Evolutionary conservation across 2,113 vertebrate genomes (phyloP).

Genomic region (Pycnonotus jocosus): DNA sequence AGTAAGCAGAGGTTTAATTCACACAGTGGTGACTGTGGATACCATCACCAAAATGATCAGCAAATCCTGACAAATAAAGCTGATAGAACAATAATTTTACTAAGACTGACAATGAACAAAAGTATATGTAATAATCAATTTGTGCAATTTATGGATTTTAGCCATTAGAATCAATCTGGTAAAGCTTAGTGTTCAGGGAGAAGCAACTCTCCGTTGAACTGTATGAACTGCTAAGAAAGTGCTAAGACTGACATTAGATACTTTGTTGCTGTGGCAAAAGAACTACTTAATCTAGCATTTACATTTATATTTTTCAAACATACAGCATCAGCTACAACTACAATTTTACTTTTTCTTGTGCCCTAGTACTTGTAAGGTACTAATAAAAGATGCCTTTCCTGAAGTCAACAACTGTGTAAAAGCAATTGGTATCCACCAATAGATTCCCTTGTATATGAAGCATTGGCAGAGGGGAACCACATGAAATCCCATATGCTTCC

Average conservation of each 20-base stretch:
- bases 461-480: background rate
- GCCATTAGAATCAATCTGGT: background rate
- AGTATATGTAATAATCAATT: conserved; percentile 14
- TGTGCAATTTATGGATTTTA: conserved; percentile 3
- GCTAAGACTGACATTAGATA: background rate
- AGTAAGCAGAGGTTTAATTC: conserved; percentile 47
- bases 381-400: background rate
- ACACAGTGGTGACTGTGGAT: background rate
- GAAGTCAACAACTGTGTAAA: background rate
- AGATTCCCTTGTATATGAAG: background rate
- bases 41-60: conserved; percentile 45
- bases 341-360: background rate
- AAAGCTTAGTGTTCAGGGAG: background rate
- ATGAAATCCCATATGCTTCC: background rate
- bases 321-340: background rate
- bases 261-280: background rate
- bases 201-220: conserved; percentile 14
- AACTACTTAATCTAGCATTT: background rate
- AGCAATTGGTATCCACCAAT: background rate
- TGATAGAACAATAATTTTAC: conserved; percentile 7
- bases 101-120: conserved; percentile 8
- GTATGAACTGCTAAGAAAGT: background rate
- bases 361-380: background rate
- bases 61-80: conserved; percentile 48
- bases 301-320: background rate